These are phyloP conservation scores for Prunella strophiata DNA, from an alignment of 2,797 vertebrate species.

Conservation along the genomic window DNA sequence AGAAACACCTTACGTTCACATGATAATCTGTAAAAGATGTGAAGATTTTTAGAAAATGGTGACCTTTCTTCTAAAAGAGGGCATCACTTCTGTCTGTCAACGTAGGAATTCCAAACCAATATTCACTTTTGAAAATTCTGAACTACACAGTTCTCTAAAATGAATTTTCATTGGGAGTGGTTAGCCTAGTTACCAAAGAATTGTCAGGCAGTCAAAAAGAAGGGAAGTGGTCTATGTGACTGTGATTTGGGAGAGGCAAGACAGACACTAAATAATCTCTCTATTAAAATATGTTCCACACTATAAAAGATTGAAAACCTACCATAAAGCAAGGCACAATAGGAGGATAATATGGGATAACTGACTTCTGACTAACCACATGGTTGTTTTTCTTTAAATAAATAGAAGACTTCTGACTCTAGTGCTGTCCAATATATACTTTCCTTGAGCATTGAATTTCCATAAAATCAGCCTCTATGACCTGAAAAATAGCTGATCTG, in stretches of 20 bases:
- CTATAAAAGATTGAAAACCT: not conserved
- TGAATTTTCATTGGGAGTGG: not conserved
- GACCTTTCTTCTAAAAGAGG: not conserved
- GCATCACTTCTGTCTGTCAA: not conserved
- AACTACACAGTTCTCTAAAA: not conserved
- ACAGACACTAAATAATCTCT: not conserved
- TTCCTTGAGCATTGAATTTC: conserved; percentile 1
- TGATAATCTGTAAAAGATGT: not conserved
- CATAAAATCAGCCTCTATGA: not conserved
- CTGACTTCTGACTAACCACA: not conserved
- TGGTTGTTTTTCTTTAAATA: conserved; percentile 9
- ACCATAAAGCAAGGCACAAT: not conserved
- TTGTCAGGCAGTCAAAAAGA: not conserved
- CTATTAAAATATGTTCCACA: conserved; percentile 23
- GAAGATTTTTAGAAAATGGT: not conserved
- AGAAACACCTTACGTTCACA: not conserved
- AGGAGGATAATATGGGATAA: not conserved
- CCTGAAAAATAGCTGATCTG: not conserved
- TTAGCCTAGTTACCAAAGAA: not conserved
- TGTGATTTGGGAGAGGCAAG: not conserved
- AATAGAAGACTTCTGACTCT: not conserved
- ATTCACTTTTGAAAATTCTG: not conserved
- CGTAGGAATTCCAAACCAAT: not conserved
- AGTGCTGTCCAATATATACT: conserved; percentile 4
- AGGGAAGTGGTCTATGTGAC: not conserved